phyloP scores from a whole-genome alignment of 2,797 vertebrate species.

The Bradypodion ventrale region DNA sequence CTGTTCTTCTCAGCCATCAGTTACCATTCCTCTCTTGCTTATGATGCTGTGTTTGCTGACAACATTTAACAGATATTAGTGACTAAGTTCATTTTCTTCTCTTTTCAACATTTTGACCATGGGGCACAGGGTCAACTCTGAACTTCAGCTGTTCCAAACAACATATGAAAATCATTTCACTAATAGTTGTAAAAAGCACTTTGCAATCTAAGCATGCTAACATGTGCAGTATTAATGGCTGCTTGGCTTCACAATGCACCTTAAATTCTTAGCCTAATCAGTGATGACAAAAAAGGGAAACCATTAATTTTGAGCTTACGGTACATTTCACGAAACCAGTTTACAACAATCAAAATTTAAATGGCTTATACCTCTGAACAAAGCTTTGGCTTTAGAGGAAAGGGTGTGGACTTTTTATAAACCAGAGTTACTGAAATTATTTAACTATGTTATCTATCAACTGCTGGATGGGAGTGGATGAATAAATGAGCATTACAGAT shows the following conservation, averaged over 20 bases:
- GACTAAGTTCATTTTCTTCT: background rate
- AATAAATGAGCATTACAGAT: background rate
- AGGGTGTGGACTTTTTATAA: background rate
- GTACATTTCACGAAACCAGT: background rate
- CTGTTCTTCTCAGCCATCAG: background rate
- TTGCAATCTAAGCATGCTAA: fast-evolving
- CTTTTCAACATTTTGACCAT: background rate
- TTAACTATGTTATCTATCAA: background rate
- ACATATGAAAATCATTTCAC: background rate
- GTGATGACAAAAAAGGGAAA: background rate
- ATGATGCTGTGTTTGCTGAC: background rate
- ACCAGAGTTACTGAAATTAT: background rate
- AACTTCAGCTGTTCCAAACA: background rate
- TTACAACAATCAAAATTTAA: fast-evolving
- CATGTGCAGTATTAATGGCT: background rate
- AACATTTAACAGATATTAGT: background rate
- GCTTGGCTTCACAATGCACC: background rate
- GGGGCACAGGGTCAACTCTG: background rate
- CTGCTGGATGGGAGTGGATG: background rate
- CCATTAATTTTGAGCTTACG: background rate
- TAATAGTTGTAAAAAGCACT: background rate
- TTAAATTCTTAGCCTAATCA: background rate
- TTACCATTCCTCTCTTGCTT: background rate
- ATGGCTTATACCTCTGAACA: background rate
- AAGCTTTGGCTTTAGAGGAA: too few species aligned